Evolutionary conservation across 2,888 invertebrate species (phyloP), one percentile per base, ranked within the genome.

Genomic region (Pantelozetes paolii): DNA sequence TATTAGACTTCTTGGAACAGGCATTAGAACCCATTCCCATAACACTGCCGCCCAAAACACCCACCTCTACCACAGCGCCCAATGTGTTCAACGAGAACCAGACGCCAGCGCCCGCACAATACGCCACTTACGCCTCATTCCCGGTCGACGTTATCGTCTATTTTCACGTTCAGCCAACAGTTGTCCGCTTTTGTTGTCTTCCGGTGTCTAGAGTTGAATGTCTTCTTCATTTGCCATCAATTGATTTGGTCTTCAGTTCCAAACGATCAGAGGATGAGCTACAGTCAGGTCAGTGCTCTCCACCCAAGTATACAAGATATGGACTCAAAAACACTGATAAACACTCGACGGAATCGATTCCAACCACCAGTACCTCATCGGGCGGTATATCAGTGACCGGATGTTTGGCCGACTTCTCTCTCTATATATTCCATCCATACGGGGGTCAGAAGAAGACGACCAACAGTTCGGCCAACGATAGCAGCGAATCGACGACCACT

Each of bases 71-170:
- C 1, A 72, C 42, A 15, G 67, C 74, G 11, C 54, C 72, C 11
- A 71, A 71, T 71, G 13, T 36, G 6, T 50, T 42, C 20, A 28
- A 6, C 28, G 50, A 45, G 0, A 20, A 26, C 15, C 8, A 20
- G 1, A 23, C 73, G 9, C 77, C 75, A n/a, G 77, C 78, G 18
- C 78, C 79, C 62, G 77, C 78, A 62, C 78, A 79, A 74, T 79
- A 78, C 76, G 79, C 77, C 18, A 64, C 72, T 28, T 79, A 79
- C 77, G 90, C 93, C 48, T 94, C 95, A 73, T 97, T 99, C 83
- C 98, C 98, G 0, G 96, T 99, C 0, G 98, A 99, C 84, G 96
- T 99, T 30, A 92, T 99, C 79, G 96, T 99, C 57, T 96, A 96
- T 84, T 93, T 99, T 85, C 93, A 94, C 83, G 96, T 98, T 89